Conservation (phyloP, 2,888 invertebrate species). For the Spisula subtruncata region DNA sequence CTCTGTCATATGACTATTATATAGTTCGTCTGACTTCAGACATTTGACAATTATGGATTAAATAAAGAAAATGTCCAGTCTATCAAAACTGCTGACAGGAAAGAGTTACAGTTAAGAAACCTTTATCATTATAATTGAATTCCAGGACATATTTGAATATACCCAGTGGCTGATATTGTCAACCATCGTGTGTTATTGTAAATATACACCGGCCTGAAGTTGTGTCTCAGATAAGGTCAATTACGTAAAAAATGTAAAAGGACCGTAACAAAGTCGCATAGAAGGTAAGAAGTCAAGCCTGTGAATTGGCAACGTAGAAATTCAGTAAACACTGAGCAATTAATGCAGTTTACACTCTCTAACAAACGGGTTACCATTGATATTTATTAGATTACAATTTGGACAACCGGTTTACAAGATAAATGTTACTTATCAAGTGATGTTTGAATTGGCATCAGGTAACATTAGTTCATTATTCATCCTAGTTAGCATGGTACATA, state of each 20-base stretch:
- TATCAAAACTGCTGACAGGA: too few relatives aligned
- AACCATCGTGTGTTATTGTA: neutral
- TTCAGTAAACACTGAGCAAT: neutral
- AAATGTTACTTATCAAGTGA: neutral
- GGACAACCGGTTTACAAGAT: neutral
- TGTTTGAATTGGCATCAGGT: neutral
- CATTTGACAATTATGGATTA: too few relatives aligned
- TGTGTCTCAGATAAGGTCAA: neutral
- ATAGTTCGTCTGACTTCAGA: too few relatives aligned
- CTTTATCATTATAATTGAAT: neutral
- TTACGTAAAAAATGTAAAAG: neutral
- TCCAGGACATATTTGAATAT: neutral
- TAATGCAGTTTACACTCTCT: neutral
- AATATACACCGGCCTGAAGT: neutral
- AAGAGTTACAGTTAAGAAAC: neutral
- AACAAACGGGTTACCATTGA: conserved; percentile 1
- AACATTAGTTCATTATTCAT: conserved; percentile 4
- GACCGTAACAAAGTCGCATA: neutral
- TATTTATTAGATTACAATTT: neutral
- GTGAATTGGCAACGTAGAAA: neutral
- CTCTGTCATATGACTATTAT: too few relatives aligned
- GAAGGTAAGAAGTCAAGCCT: conserved; percentile 9
- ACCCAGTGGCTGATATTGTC: neutral
- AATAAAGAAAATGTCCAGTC: too few relatives aligned
- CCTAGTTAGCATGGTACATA: neutral